These are phyloP conservation scores for Cheirogaleus medius DNA, from an alignment of 2,113 vertebrate species.

Conservation along the genomic window DNA sequence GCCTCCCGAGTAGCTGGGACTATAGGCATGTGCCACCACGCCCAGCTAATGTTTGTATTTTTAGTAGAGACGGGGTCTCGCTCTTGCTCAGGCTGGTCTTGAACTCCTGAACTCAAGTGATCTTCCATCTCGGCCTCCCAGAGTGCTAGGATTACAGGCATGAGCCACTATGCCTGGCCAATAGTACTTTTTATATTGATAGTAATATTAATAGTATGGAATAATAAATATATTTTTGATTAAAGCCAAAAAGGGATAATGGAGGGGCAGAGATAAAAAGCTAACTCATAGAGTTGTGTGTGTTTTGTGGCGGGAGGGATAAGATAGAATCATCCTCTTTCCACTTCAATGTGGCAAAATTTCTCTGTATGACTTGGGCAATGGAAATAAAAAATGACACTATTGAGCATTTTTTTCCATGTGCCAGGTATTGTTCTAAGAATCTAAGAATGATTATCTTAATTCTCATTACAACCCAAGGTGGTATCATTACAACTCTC, in stretches of 20 bases:
- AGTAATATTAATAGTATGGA: not conserved
- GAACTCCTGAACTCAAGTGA: too few species aligned
- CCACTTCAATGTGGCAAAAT: not conserved
- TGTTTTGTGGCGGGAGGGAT: not conserved
- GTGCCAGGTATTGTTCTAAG: not conserved
- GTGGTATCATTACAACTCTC: not conserved
- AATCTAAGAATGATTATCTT: not conserved
- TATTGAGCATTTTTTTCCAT: not conserved
- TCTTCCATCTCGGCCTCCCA: too few species aligned
- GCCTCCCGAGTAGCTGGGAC: too few species aligned
- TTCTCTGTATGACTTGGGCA: not conserved
- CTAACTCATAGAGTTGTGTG: not conserved
- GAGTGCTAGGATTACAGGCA: too few species aligned
- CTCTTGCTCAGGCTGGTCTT: too few species aligned
- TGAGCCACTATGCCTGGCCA: too few species aligned
- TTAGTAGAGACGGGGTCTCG: too few species aligned
- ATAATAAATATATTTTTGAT: not conserved
- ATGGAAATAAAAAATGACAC: not conserved
- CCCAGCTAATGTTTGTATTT: too few species aligned
- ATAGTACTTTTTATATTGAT: not conserved
- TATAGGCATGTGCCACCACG: too few species aligned
- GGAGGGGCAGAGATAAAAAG: not conserved
- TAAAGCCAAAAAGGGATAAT: not conserved
- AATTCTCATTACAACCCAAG: not conserved
- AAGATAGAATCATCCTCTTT: not conserved